Conservation (phyloP, 2,888 invertebrate genomes). For the Scaptodrosophila latifasciaeformis region DNA sequence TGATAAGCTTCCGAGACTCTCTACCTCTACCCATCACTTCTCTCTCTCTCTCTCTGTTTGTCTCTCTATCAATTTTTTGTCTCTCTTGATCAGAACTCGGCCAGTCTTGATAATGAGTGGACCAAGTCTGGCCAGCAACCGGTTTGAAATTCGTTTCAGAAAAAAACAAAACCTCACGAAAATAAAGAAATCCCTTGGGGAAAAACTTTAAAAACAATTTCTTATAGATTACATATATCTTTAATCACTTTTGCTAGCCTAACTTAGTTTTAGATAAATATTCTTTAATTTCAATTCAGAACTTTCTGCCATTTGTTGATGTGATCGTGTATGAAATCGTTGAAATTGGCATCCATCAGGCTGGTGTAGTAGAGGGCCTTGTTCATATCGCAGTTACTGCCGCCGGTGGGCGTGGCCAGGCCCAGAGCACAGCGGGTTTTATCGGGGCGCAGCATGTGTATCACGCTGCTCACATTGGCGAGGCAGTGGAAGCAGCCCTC, state of each 20-base stretch:
- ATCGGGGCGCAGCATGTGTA: conserved; percentile 38
- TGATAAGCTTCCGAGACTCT: background rate
- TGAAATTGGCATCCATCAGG: conserved; percentile 25
- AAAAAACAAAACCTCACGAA: too few species aligned
- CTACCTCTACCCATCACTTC: background rate
- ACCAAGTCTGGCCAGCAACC: background rate
- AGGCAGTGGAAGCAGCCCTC: conserved; percentile 33
- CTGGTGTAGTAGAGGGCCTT: conserved; percentile 42
- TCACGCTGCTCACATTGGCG: conserved; percentile 39
- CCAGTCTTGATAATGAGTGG: background rate
- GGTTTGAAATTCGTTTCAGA: background rate
- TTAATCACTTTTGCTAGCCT: too few species aligned
- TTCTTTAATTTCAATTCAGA: too few species aligned
- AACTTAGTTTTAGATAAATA: too few species aligned
- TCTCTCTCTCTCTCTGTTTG: too few species aligned
- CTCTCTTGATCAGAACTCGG: background rate
- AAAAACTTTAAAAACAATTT: too few species aligned
- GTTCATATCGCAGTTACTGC: conserved; percentile 20
- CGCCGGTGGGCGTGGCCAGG: conserved; percentile 51
- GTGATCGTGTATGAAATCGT: conserved; percentile 29
- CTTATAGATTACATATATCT: too few species aligned
- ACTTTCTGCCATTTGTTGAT: too few species aligned
- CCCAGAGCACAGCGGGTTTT: conserved; percentile 49
- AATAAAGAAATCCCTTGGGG: too few species aligned
- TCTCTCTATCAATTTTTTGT: too few species aligned